Evolutionary conservation across 2,797 vertebrate species (phyloP).

Genomic region (Falco columbarius): DNA sequence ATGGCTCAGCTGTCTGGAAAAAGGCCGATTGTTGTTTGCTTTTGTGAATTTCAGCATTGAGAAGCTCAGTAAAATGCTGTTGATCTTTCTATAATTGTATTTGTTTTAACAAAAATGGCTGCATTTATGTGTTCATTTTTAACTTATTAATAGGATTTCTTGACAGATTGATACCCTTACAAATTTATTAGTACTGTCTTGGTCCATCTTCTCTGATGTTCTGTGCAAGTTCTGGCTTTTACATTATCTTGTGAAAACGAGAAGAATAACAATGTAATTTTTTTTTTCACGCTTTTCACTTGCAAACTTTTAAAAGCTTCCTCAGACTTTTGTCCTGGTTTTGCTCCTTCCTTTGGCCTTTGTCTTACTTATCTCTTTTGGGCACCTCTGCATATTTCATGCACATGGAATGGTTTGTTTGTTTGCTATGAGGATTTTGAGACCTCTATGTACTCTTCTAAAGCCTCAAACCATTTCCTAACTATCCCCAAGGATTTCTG

Average conservation of each 20-base stretch:
- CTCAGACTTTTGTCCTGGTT: not conserved
- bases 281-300: not conserved
- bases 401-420: accelerated
- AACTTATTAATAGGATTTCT: not conserved
- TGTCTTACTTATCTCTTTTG: not conserved
- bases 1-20: constrained; percentile 62
- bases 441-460: not conserved
- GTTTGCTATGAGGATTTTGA: not conserved
- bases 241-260: not conserved
- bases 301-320: not conserved
- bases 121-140: constrained; percentile 10
- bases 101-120: constrained; percentile 32
- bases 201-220: not conserved
- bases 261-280: not conserved
- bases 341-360: not conserved
- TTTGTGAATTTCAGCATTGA: constrained; percentile 32
- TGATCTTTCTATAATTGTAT: not conserved
- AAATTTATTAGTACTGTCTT: not conserved
- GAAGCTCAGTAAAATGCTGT: constrained; percentile 9
- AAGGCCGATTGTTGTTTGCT: constrained; percentile 15
- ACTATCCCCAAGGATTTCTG: not conserved
- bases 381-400: not conserved
- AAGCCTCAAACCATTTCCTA: not conserved
- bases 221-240: not conserved
- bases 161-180: not conserved